Evolutionary conservation across 2,888 invertebrate species (phyloP).

Genomic region (Colletes collaris): DNA sequence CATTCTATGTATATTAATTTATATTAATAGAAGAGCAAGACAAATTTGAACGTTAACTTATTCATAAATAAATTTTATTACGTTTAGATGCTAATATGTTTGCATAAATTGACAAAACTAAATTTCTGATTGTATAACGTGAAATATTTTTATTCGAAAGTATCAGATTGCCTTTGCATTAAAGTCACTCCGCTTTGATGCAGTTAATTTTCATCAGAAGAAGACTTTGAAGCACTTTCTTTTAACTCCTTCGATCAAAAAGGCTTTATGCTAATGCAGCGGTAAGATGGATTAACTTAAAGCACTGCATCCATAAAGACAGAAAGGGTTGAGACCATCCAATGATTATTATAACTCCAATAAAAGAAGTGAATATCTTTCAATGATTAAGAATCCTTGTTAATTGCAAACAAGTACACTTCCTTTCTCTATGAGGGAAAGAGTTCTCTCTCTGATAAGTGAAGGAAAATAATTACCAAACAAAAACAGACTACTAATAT

Average conservation of each 20-base stretch:
- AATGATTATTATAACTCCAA: slow-evolving; percentile 20
- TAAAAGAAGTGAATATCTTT: slow-evolving; percentile 8
- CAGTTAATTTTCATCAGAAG: neutral
- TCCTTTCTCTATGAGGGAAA: neutral
- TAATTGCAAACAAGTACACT: slow-evolving; percentile 37
- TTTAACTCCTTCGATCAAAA: slow-evolving; percentile 12
- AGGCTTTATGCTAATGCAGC: slow-evolving; percentile 38
- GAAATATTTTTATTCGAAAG: no score
- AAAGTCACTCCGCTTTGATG: neutral
- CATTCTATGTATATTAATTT: no score
- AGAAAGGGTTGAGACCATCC: slow-evolving; percentile 25
- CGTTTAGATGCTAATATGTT: no score
- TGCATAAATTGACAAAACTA: no score
- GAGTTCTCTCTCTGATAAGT: neutral
- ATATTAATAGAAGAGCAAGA: no score
- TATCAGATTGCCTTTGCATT: no score
- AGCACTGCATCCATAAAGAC: slow-evolving; percentile 8
- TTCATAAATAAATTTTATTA: no score
- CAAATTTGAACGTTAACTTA: no score
- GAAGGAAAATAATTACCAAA: neutral
- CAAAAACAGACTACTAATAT: neutral
- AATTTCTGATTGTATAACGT: no score
- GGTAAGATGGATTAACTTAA: slow-evolving; percentile 20
- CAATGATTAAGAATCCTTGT: slow-evolving; percentile 29
- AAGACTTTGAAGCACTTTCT: neutral